Percentiles rank a stretch among this genome's conserved stretches.
Evolutionary conservation across 1,140 invertebrate species (phyloP).

Genomic region (Euura saliciscinereae): DNA sequence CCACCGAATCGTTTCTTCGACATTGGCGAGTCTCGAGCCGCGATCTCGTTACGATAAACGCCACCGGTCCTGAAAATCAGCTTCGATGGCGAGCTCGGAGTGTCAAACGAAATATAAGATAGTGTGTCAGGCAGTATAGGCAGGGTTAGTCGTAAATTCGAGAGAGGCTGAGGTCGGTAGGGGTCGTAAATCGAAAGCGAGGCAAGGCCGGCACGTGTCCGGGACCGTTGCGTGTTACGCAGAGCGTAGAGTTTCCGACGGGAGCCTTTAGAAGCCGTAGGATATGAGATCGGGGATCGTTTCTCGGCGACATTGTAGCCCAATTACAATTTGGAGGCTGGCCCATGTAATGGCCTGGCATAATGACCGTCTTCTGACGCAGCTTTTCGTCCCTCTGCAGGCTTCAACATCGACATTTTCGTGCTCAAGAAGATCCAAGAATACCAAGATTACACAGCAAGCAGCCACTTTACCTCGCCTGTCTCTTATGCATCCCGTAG

Average conservation of each 20-base stretch:
- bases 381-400: not conserved
- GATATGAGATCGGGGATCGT: too few species aligned
- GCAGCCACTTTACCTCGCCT: too few species aligned
- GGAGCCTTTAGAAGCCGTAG: not conserved
- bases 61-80: too few species aligned
- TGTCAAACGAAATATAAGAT: too few species aligned
- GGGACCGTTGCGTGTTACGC: not conserved
- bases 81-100: too few species aligned
- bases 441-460: too few species aligned
- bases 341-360: not conserved
- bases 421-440: too few species aligned
- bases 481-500: too few species aligned
- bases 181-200: not conserved
- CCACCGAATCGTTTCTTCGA: too few species aligned
- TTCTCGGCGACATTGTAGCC: not conserved
- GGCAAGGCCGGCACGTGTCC: not conserved
- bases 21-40: too few species aligned
- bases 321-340: slow-evolving; percentile 10
- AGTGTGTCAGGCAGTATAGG: too few species aligned
- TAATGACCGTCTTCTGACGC: slow-evolving; percentile 9
- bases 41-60: too few species aligned
- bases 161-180: not conserved
- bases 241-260: not conserved
- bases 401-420: not conserved
- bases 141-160: not conserved